Conservation (phyloP, 2,113 vertebrate genomes). For the Platichthys stellatus region DNA sequence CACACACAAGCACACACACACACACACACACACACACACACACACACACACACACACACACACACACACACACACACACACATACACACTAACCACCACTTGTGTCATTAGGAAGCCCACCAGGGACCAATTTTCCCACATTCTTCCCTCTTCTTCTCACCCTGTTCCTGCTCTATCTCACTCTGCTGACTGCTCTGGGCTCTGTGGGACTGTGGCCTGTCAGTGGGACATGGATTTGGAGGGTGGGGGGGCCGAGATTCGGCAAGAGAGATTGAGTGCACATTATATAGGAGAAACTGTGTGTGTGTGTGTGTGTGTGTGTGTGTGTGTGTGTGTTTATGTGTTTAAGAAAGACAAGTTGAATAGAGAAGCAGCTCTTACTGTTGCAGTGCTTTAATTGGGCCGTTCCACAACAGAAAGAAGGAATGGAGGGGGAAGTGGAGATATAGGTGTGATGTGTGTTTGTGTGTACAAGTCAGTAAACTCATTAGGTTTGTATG, state of each 20-base stretch:
- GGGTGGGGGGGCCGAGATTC: conserved; percentile 7
- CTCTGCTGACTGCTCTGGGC: conserved; percentile 67
- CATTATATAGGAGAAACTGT: conserved; percentile 22
- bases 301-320: conserved; percentile 40
- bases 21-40: conserved; percentile 8
- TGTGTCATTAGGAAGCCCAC: conserved; percentile 58
- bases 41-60: conserved; percentile 3
- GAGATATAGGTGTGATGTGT: neutral
- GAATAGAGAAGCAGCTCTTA: conserved; percentile 37
- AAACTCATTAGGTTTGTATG: neutral
- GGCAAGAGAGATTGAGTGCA: conserved; percentile 34
- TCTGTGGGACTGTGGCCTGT: conserved; percentile 59
- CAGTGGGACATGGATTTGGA: conserved; percentile 49
- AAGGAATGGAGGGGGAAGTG: neutral
- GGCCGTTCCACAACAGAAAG: conserved; percentile 32
- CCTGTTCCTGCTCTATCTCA: conserved; percentile 55
- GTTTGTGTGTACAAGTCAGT: neutral
- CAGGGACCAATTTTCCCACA: conserved; percentile 75
- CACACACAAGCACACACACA: conserved; percentile 9
- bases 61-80: conserved; percentile 12
- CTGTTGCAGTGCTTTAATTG: conserved; percentile 54
- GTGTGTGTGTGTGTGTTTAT: conserved; percentile 17
- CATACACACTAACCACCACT: conserved; percentile 37
- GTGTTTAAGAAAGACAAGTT: neutral
- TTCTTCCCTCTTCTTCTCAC: conserved; percentile 52